Base-by-base conservation (phyloP, 2,113 vertebrate genomes). In the Gavialis gangeticus region DNA sequence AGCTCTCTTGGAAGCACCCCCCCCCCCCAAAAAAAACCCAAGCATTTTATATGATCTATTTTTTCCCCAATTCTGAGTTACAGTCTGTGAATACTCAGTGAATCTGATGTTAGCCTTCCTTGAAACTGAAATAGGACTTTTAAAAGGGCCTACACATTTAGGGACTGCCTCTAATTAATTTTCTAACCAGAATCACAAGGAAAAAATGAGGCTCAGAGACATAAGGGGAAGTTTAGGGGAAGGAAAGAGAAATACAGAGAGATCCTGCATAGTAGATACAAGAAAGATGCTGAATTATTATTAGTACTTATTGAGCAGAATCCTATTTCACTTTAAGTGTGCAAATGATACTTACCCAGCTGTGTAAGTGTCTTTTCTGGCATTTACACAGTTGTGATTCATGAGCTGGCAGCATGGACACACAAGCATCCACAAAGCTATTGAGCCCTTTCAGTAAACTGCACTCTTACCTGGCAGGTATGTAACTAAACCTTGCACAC, bases 21-120 rank as follows among this genome's bases (percentile, higher is more conserved):
- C 46, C 46, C 46, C 7, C 46, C 46, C 6, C 7, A 8, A 46
- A 46, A 46, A 46, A 9, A 46, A 46, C 46, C 37, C 37, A 13
- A 46, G 11, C 12, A 71, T 14, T 24, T 3, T 71, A 34, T 66
- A 58, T 1, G 0, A 12, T 0, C 2, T 15, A 59, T 5, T 58
- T 77, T 75, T 89, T 83, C 24, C 2, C 19, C 34, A 69, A 30
- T 69, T 30, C 18, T 46, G 6, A 3, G 4, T 80, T 91, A 57
- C 78, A 86, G 88, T 21, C 15, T 5, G 18, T 86, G 25, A 28
- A 5, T 69, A 1, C n/a, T 84, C 10, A 37, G 54, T 4, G 6
- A 1, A 1, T 87, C 12, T 21, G 1, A 0, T 75, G 25, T 64
- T 56, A 89, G 71, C 66, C 16, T 87, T 7, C 34, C 10, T 57